Conservation (phyloP, 1,140 invertebrate genomes). For the Helicoverpa armigera region DNA sequence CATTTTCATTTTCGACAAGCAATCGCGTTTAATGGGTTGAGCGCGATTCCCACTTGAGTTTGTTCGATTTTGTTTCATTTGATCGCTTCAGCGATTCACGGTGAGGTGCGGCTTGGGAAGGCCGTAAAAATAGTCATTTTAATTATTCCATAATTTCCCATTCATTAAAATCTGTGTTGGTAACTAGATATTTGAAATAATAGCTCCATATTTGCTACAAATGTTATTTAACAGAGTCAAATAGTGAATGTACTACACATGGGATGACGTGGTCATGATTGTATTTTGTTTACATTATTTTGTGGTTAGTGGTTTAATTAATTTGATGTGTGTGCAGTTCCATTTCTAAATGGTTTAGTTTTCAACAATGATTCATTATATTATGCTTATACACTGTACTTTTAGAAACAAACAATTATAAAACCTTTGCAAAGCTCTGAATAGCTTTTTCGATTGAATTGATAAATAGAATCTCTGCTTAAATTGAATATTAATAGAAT, state of each 20-base stretch:
- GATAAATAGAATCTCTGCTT: not conserved
- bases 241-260: conserved; percentile 12
- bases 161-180: not conserved
- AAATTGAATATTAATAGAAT: not conserved
- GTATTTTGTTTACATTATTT: not conserved
- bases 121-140: conserved; percentile 57
- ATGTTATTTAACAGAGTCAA: not conserved
- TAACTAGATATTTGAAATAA: not conserved
- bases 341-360: not conserved
- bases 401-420: not conserved
- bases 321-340: not conserved
- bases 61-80: conserved; percentile 80
- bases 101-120: conserved; percentile 61
- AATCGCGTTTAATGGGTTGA: conserved; percentile 81
- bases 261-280: not conserved
- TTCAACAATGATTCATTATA: not conserved
- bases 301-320: conserved; percentile 15
- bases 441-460: not conserved
- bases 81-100: conserved; percentile 68
- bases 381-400: not conserved
- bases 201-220: not conserved
- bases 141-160: conserved; percentile 44
- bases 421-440: not conserved
- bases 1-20: conserved; percentile 83
- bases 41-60: conserved; percentile 80